Base-by-base conservation (phyloP, 92 coral and sea anemone genomes). In the Paramuricea clavata region DNA sequence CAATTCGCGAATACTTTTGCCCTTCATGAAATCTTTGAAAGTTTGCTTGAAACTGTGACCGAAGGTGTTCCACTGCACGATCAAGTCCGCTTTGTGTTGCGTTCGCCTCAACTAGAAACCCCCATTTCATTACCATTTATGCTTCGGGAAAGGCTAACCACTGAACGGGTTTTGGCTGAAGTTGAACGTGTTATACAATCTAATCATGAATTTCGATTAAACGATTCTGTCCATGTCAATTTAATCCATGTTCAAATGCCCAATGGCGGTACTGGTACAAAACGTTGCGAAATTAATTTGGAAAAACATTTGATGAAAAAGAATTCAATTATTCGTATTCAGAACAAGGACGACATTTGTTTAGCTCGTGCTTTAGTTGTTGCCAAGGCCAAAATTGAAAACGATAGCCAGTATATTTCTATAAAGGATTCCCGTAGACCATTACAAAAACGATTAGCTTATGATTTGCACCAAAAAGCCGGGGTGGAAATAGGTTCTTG, bases 11-110 rank as follows among this genome's bases (percentile, higher is more conserved):
- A 57, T 57, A 16, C 67, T 3, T 57, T 57, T 16, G 67, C 67
- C 4, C 10, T 39, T 4, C 44, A 39, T 39, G 44, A 39, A 39
- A 39, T 39, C 4, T 39, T 39, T 10, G 5, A 39, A 39, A 5
- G 28, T 16, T 3, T 57, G 5, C 22, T 57, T 26, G 28, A 19
- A 3, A 5, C 5, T 3, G 19, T 6, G 3, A 26, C 28, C 28
- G 6, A 5, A 3, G 28, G 67, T 3, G 28, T 57, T 57, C 67
- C 67, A 5, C 67, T 12, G 3, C 6, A 57, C 19, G 92, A 89
- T 26, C 89, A 59, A 35, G 83, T 88, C 0, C 44, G 88, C 0
- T 54, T 88, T 81, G 15, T 88, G 3, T 73, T 88, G 2, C 88
- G 81, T 12, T 33, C 88, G 1, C 15, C 15, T 0, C 87, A 87